Conservation (phyloP, 2,113 vertebrate species). For the Festucalex cinctus region DNA sequence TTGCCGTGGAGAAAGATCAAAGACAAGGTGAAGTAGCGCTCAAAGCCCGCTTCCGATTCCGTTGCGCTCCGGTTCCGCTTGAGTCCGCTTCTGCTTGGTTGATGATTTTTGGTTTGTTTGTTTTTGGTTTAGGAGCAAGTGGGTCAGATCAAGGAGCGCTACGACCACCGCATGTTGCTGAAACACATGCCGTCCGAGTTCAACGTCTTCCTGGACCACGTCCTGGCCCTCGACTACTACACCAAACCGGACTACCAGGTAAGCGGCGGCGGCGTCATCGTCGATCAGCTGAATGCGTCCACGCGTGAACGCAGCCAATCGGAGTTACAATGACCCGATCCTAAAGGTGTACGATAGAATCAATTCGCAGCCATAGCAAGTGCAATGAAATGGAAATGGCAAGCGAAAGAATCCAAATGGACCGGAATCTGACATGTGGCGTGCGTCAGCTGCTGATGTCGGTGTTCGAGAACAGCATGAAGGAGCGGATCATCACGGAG, state of each 20-base stretch:
- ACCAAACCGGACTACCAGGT: slow-evolving; percentile 98
- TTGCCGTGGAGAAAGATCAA: slow-evolving; percentile 99
- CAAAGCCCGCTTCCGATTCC: not conserved
- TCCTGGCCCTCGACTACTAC: slow-evolving; percentile 91
- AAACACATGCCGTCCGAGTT: slow-evolving; percentile 96
- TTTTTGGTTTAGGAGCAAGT: slow-evolving; percentile 84
- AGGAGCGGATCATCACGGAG: slow-evolving; percentile 88
- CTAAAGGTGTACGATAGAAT: too few species aligned
- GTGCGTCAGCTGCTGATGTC: slow-evolving; percentile 88
- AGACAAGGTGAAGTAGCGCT: slow-evolving; percentile 80
- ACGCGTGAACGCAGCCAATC: too few species aligned
- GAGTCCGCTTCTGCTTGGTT: too few species aligned
- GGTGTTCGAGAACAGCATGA: slow-evolving; percentile 96
- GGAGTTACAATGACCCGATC: too few species aligned
- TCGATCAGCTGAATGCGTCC: too few species aligned
- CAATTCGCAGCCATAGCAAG: too few species aligned
- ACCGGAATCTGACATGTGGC: too few species aligned
- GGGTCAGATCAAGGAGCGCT: slow-evolving; percentile 94
- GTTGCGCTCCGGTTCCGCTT: not conserved
- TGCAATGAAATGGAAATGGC: too few species aligned
- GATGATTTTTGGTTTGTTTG: too few species aligned
- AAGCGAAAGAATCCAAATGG: too few species aligned
- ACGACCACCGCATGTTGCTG: slow-evolving; percentile 93
- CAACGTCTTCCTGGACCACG: slow-evolving; percentile 88
- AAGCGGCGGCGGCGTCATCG: not conserved